phyloP scores from a whole-genome alignment of 2,113 vertebrate species.

The Microtus richardsoni region DNA sequence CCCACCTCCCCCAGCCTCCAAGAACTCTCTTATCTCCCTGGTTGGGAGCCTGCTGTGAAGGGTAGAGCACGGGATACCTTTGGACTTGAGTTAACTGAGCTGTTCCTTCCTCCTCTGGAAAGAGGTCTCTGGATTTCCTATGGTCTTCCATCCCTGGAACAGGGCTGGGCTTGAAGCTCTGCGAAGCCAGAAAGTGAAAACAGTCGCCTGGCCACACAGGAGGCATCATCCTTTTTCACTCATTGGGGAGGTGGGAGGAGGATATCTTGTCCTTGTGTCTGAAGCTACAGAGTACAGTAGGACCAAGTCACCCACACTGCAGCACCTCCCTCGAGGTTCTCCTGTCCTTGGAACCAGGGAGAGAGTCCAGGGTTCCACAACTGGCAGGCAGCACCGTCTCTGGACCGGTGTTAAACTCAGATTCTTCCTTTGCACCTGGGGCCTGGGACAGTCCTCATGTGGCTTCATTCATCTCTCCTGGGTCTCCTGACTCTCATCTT shows the following conservation, averaged over 20 bases:
- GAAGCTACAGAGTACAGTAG: neutral
- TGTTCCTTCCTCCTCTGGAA: neutral
- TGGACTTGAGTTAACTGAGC: too few relatives aligned
- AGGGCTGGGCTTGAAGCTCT: neutral
- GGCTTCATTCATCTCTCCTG: constrained; percentile 51
- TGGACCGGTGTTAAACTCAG: constrained; percentile 58
- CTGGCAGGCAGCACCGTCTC: constrained; percentile 45
- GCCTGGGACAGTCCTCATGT: neutral
- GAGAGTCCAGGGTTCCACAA: constrained; percentile 23
- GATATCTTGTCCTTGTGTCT: neutral
- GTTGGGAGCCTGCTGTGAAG: neutral
- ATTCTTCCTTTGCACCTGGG: constrained; percentile 3
- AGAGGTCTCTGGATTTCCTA: neutral
- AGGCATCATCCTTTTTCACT: neutral
- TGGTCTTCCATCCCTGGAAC: neutral
- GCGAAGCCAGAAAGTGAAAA: too few relatives aligned
- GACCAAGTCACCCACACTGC: neutral
- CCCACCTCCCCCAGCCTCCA: neutral
- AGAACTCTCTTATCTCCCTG: neutral
- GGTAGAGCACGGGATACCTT: neutral
- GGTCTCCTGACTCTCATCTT: neutral
- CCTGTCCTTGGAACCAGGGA: neutral
- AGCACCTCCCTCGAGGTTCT: neutral
- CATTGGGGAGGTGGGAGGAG: neutral
- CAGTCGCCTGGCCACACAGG: neutral